Conservation (phyloP, 2,797 vertebrate genomes). For the Urosaurus nigricauda region DNA sequence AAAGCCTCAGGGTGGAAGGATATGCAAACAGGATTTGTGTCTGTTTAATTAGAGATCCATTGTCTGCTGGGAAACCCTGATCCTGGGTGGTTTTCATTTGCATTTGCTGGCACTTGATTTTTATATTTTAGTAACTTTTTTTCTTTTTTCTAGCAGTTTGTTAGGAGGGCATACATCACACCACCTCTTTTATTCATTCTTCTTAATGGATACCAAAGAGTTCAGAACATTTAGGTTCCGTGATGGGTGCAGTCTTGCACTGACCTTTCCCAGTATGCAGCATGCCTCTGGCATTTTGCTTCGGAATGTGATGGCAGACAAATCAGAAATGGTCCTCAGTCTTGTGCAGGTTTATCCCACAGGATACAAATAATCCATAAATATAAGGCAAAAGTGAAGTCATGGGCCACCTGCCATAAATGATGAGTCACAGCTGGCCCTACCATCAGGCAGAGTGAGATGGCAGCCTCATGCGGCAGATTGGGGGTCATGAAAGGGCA, state of each 20-base stretch:
- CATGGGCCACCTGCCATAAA: constrained; percentile 70
- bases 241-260: constrained; percentile 70
- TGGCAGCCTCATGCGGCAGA: background rate
- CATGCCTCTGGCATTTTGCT: constrained; percentile 70
- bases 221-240: constrained; percentile 77
- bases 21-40: too few relatives aligned
- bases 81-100: too few relatives aligned
- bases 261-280: constrained; percentile 75
- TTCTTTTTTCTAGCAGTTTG: constrained; percentile 70
- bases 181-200: constrained; percentile 69
- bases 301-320: constrained; percentile 66
- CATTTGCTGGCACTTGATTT: too few relatives aligned
- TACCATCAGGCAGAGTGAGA: background rate
- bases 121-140: too few relatives aligned
- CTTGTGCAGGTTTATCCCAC: constrained; percentile 62
- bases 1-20: too few relatives aligned
- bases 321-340: constrained; percentile 74
- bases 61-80: too few relatives aligned
- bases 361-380: constrained; percentile 56
- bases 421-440: background rate
- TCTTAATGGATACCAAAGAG: constrained; percentile 72
- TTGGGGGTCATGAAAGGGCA: background rate
- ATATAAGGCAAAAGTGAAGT: constrained; percentile 60
- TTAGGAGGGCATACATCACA: constrained; percentile 73
- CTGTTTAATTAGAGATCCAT: too few relatives aligned